Evolutionary conservation across 2,113 vertebrate genomes (phyloP).

Genomic region (Mus pahari): DNA sequence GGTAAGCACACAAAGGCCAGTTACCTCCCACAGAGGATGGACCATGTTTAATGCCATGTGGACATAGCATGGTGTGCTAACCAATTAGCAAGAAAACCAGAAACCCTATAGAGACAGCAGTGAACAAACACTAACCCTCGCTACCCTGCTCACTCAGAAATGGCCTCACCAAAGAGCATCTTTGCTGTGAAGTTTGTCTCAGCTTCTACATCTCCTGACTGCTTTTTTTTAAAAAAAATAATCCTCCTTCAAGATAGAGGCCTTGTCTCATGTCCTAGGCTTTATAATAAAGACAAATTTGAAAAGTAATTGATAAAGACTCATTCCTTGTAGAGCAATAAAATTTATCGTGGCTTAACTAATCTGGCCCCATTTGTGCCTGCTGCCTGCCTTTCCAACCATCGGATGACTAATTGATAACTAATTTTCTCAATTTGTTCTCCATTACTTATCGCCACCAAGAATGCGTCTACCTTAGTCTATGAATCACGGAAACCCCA

Average conservation of each 20-base stretch:
- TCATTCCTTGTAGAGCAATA: constrained; percentile 65
- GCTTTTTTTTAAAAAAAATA: not conserved
- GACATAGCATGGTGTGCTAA: not conserved
- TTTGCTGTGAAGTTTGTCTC: not conserved
- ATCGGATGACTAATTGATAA: constrained; percentile 83
- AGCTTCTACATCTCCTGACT: not conserved
- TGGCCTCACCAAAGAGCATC: not conserved
- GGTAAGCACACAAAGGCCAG: not conserved
- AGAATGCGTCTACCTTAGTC: constrained; percentile 72
- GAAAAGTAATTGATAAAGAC: constrained; percentile 71
- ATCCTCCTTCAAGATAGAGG: not conserved
- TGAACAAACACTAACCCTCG: not conserved
- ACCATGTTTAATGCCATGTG: no score
- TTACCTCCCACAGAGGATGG: no score
- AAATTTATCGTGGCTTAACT: constrained; percentile 71
- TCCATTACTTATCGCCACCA: constrained; percentile 78
- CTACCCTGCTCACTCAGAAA: not conserved
- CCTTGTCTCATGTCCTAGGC: constrained; percentile 43
- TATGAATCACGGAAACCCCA: constrained; percentile 69
- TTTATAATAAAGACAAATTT: constrained; percentile 77
- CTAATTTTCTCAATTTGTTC: constrained; percentile 83
- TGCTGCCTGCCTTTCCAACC: constrained; percentile 74
- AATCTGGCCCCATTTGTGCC: constrained; percentile 71
- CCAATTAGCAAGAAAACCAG: not conserved
- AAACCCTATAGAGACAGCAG: not conserved